Evolutionary conservation across 2,113 vertebrate genomes (phyloP), one percentile per base, ranked within the genome.

Genomic region (Cnemophilus loriae): DNA sequence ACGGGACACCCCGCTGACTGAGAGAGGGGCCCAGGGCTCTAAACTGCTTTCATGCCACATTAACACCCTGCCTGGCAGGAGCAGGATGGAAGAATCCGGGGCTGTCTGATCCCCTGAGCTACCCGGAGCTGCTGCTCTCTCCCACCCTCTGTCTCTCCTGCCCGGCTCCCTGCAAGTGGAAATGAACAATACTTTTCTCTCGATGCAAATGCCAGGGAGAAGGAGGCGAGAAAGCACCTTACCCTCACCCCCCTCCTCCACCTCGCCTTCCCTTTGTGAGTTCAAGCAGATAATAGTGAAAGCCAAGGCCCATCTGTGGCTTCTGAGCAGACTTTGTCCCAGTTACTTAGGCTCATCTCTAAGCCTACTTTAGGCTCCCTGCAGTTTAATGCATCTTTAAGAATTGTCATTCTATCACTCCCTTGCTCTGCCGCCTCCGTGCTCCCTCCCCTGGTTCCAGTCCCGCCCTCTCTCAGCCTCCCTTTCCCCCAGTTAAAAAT

Each of bases 291-390:
- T 88, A 83, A 87, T 20, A 90, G 81, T 52, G 89, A 90, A 91
- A 97, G 90, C 92, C 84, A 63, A 75, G 82, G 89, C 79, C 90
- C 93, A 94, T 94, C 90, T 97, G 95, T 37, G 79, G 92, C 90
- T 94, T 88, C 90, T 32, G 44, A 91, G 78, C 91, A 95, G 93
- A 96, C 84, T 96, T 84, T 93, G 91, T 91, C 91, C 96, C 90
- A 93, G 87, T 94, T 95, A 59, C 91, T 89, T 37, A 91, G 82
- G 86, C 94, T 95, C 96, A 94, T 96, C 93, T 74, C 89, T 97
- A 97, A 97, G 95, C 91, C 93, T 94, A 0, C 94, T 97, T 96
- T 97, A 93, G 93, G 76, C 91, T 89, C 95, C 95, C 84, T 6
- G 73, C 59, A 68, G 94, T 95, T 96, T 95, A 96, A 94, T 86